Evolutionary conservation across 2,888 invertebrate species (phyloP).

Genomic region (Leistus spinibarbis): DNA sequence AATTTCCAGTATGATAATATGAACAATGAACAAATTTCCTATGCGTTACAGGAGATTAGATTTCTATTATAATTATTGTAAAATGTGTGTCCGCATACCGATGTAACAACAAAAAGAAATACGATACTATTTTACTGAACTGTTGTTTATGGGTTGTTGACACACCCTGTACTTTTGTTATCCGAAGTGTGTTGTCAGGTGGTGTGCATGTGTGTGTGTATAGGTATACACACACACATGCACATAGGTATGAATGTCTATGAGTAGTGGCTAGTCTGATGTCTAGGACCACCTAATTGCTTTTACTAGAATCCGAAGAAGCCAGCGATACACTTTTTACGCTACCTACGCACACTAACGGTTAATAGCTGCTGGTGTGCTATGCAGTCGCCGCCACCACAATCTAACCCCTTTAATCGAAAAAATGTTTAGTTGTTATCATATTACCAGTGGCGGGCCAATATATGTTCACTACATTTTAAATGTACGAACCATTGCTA

Average conservation of each 20-base stretch:
- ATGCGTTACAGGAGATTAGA: too few relatives aligned
- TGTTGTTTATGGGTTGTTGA: background rate
- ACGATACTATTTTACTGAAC: background rate
- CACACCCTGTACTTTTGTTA: slow-evolving; percentile 5
- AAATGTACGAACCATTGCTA: background rate
- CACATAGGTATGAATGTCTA: background rate
- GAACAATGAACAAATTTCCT: too few relatives aligned
- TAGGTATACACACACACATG: too few relatives aligned
- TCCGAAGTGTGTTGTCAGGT: background rate
- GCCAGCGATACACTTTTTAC: background rate
- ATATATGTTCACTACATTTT: background rate
- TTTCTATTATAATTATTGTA: background rate
- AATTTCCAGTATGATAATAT: too few relatives aligned
- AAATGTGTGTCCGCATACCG: background rate
- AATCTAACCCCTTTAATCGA: background rate
- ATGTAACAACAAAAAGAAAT: background rate
- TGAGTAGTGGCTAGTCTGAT: background rate
- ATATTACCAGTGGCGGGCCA: background rate
- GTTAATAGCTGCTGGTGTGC: background rate
- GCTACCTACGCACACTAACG: background rate
- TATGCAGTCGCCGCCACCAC: background rate
- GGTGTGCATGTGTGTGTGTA: background rate
- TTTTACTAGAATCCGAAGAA: background rate
- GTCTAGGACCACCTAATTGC: background rate
- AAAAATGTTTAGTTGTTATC: background rate